These are phyloP conservation scores for Watsonalla binaria DNA, from an alignment of 2,888 invertebrate genomes.

Conservation along the genomic window DNA sequence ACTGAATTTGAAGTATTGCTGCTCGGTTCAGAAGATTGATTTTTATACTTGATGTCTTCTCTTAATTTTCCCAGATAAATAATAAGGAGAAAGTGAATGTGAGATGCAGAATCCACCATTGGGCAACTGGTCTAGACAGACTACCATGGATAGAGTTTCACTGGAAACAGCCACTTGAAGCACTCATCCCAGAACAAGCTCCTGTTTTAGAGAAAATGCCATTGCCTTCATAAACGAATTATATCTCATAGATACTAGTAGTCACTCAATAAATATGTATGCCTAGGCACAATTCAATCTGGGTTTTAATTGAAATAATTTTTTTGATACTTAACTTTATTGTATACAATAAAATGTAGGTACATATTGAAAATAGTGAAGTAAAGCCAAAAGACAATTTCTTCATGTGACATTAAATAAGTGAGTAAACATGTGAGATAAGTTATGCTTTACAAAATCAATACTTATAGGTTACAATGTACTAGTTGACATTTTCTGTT, in stretches of 20 bases:
- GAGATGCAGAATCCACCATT: conserved; percentile 88
- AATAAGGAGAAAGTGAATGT: conserved; percentile 85
- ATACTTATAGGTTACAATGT: background rate
- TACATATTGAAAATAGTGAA: background rate
- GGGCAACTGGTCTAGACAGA: conserved; percentile 82
- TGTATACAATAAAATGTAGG: background rate
- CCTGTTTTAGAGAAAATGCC: conserved; percentile 54
- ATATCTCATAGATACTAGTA: background rate
- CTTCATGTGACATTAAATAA: background rate
- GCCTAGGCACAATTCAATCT: background rate
- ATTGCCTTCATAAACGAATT: conserved; percentile 26
- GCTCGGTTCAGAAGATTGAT: no score
- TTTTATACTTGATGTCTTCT: background rate
- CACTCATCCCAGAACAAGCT: conserved; percentile 79
- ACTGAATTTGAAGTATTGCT: no score
- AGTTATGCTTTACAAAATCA: background rate
- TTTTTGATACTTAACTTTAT: background rate
- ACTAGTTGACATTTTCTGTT: background rate
- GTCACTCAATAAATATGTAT: background rate
- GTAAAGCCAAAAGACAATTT: no score
- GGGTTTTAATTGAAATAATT: background rate
- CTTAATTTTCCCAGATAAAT: conserved; percentile 79
- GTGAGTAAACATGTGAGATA: background rate
- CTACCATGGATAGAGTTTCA: conserved; percentile 69
- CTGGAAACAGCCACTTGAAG: conserved; percentile 77